Percentiles rank a stretch among this genome's conserved stretches.
These are phyloP conservation scores for Ochotona princeps DNA, from an alignment of 2,113 vertebrate species.

Conservation along the genomic window DNA sequence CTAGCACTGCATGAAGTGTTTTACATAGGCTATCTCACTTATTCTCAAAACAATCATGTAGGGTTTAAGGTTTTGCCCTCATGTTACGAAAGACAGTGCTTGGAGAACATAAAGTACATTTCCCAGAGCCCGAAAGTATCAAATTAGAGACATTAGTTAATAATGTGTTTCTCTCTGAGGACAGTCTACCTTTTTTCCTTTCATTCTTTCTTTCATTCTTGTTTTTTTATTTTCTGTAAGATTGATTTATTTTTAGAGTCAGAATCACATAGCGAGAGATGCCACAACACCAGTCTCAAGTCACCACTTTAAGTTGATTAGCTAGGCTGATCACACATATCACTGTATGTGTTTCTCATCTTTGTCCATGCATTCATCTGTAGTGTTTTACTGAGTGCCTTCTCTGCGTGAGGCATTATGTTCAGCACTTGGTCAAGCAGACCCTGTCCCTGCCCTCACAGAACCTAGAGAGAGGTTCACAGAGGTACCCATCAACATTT, in stretches of 20 bases:
- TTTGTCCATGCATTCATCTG: not conserved
- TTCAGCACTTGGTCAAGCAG: no score
- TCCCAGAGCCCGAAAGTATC: not conserved
- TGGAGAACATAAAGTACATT: not conserved
- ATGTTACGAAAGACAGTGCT: not conserved
- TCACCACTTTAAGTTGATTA: not conserved
- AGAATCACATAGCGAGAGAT: no score
- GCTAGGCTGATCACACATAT: not conserved
- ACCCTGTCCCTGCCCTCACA: not conserved
- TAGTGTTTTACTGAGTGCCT: not conserved
- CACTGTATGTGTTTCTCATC: not conserved
- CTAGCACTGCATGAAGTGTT: not conserved
- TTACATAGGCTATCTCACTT: not conserved
- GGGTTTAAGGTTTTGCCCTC: not conserved
- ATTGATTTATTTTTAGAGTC: no score
- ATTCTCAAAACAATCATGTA: not conserved
- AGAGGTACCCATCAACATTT: no score
- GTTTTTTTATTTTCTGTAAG: no score
- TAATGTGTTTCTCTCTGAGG: not conserved
- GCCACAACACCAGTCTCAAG: no score
- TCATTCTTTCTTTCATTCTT: no score
- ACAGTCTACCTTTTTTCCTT: not conserved
- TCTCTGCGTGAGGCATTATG: no score
- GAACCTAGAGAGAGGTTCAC: not conserved
- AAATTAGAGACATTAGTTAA: not conserved